Evolutionary conservation across 2,888 invertebrate species (phyloP).

Genomic region (Oeneis ivallda): DNA sequence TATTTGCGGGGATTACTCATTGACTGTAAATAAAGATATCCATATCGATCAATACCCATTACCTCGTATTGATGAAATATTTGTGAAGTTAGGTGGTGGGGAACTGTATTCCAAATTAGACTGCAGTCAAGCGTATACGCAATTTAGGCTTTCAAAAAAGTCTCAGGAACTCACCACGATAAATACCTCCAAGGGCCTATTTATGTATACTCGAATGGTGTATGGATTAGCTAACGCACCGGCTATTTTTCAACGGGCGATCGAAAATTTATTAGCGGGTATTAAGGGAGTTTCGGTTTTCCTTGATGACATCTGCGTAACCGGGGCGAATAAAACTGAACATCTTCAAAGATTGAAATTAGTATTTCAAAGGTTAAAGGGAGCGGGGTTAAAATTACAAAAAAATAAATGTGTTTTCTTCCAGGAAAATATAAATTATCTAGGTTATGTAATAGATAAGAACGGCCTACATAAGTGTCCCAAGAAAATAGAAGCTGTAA

Average conservation of each 20-base stretch:
- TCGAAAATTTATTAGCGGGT: slow-evolving; percentile 38
- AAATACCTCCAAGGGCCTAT: slow-evolving; percentile 38
- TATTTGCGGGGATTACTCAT: slow-evolving; percentile 38
- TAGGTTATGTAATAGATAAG: slow-evolving; percentile 39
- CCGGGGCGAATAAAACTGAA: slow-evolving; percentile 32
- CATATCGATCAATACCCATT: slow-evolving; percentile 38
- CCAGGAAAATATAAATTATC: slow-evolving; percentile 33
- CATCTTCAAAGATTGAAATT: too few relatives aligned
- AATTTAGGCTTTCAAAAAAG: slow-evolving; percentile 22
- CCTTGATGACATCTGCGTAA: slow-evolving; percentile 38
- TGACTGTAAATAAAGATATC: slow-evolving; percentile 38
- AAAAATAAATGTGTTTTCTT: slow-evolving; percentile 37
- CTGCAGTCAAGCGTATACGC: slow-evolving; percentile 35
- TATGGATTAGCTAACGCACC: slow-evolving; percentile 40
- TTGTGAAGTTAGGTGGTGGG: slow-evolving; percentile 33
- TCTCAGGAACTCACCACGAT: slow-evolving; percentile 39
- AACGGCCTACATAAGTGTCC: slow-evolving; percentile 30
- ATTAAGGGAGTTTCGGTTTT: slow-evolving; percentile 37
- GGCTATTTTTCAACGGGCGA: slow-evolving; percentile 38
- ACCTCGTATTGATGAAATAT: slow-evolving; percentile 36
- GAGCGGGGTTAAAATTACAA: slow-evolving; percentile 32
- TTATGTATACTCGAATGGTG: slow-evolving; percentile 40
- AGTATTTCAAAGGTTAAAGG: slow-evolving; percentile 18
- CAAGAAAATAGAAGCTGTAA: slow-evolving; percentile 42
- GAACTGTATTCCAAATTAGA: slow-evolving; percentile 34